phyloP scores from a whole-genome alignment of 2,797 vertebrate species.

The Rallus crepitans region DNA sequence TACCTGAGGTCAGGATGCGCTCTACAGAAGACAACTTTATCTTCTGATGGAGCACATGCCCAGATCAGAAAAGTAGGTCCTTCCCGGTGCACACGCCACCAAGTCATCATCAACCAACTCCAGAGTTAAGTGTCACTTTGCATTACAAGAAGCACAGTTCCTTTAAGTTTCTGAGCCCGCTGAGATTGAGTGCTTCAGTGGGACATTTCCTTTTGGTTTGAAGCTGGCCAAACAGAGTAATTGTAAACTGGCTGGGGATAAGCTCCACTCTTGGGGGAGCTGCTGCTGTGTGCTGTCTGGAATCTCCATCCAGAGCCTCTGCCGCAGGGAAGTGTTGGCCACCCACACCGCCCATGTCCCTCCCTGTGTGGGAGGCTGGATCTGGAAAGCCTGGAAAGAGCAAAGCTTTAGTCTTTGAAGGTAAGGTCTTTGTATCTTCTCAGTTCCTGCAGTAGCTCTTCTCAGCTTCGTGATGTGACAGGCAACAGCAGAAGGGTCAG shows the following conservation, averaged over 20 bases:
- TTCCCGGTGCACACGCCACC: background rate
- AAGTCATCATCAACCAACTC: background rate
- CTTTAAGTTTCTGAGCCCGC: background rate
- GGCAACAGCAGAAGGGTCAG: background rate
- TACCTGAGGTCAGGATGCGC: background rate
- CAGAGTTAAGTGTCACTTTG: background rate
- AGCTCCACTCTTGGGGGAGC: constrained; percentile 23
- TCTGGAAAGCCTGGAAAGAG: background rate
- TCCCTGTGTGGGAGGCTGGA: background rate
- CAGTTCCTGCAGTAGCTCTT: background rate
- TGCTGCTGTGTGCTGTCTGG: background rate
- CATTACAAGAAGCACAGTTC: background rate
- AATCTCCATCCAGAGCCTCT: background rate
- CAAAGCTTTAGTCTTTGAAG: background rate
- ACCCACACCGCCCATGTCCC: rapidly evolving
- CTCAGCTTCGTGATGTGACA: background rate
- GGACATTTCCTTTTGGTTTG: background rate
- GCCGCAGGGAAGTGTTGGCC: background rate
- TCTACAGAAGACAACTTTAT: background rate
- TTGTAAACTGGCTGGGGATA: background rate
- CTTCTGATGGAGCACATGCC: background rate
- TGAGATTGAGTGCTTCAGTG: background rate
- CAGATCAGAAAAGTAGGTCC: background rate
- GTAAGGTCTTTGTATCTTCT: background rate
- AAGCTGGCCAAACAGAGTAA: background rate